phyloP scores from a whole-genome alignment of 2,797 vertebrate species.

The Varecia variegata region DNA sequence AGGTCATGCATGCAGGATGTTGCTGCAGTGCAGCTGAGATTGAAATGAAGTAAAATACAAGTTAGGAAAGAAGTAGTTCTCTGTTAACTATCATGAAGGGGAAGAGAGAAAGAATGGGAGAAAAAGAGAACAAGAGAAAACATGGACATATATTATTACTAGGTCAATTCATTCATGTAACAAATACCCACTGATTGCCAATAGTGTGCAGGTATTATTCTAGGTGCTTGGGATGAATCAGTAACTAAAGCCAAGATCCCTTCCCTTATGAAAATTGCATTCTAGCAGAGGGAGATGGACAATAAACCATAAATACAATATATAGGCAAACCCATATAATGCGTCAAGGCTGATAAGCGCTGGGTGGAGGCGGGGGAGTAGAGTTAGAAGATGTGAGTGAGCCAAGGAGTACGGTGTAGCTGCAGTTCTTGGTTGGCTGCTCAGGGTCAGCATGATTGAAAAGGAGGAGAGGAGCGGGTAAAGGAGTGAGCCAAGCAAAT shows the following conservation, averaged over 20 bases:
- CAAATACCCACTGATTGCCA: neutral
- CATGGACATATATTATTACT: neutral
- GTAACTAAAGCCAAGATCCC: neutral
- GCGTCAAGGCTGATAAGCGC: neutral
- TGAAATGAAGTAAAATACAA: neutral
- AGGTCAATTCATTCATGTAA: neutral
- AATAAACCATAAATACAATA: neutral
- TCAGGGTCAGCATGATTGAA: neutral
- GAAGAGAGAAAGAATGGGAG: neutral
- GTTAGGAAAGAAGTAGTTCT: neutral
- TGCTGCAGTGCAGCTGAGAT: neutral
- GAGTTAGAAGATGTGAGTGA: neutral
- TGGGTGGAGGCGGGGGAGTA: neutral
- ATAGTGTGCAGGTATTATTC: neutral
- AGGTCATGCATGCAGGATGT: neutral
- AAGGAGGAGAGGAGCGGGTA: neutral
- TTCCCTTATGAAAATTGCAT: neutral
- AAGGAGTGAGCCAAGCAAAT: neutral
- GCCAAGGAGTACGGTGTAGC: fast-evolving
- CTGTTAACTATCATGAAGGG: neutral
- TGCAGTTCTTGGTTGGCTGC: neutral
- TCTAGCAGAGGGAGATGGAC: neutral
- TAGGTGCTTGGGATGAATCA: neutral
- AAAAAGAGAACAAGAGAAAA: neutral
- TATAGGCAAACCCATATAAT: neutral